Conservation (phyloP, 2,888 invertebrate genomes). For the Nomada ruficornis region DNA sequence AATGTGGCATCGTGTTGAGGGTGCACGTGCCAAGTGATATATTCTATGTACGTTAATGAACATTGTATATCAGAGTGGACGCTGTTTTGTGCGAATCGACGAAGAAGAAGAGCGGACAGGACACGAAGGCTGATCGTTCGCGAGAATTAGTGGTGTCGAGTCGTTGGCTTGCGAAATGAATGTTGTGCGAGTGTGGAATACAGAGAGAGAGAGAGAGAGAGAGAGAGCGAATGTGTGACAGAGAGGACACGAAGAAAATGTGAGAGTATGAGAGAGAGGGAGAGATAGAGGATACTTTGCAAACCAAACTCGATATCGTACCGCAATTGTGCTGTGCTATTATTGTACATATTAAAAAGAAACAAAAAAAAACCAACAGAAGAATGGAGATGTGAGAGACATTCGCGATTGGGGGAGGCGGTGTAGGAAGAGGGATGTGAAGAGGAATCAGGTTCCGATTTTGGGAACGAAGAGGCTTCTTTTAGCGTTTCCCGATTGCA, state of each 20-base stretch:
- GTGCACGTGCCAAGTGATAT: conserved; percentile 75
- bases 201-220: conserved; percentile 5
- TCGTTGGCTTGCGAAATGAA: conserved; percentile 12
- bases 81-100: conserved; percentile 67
- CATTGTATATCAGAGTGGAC: conserved; percentile 72
- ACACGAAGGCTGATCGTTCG: conserved; percentile 41
- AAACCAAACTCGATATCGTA: conserved; percentile 74
- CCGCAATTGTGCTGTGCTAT: conserved; percentile 77
- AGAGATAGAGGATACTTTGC: conserved; percentile 60
- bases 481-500: conserved; percentile 49
- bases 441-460: conserved; percentile 3
- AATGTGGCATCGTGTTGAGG: conserved; percentile 71
- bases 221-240: conserved; percentile 2
- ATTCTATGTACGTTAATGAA: conserved; percentile 60
- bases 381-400: conserved; percentile 9
- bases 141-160: conserved; percentile 37
- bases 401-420: conserved; percentile 22
- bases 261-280: conserved; percentile 11
- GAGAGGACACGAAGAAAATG: conserved; percentile 55
- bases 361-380: conserved; percentile 11
- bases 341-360: conserved; percentile 74
- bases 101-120: conserved; percentile 31
- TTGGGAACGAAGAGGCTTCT: conserved; percentile 8
- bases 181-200: not conserved
- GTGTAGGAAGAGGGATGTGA: conserved; percentile 3